A percentile compares a stretch with the other conserved stretches of the same genome.
phyloP scores from a whole-genome alignment of 2,113 vertebrate species.

The Neolamprologus variostigma region DNA sequence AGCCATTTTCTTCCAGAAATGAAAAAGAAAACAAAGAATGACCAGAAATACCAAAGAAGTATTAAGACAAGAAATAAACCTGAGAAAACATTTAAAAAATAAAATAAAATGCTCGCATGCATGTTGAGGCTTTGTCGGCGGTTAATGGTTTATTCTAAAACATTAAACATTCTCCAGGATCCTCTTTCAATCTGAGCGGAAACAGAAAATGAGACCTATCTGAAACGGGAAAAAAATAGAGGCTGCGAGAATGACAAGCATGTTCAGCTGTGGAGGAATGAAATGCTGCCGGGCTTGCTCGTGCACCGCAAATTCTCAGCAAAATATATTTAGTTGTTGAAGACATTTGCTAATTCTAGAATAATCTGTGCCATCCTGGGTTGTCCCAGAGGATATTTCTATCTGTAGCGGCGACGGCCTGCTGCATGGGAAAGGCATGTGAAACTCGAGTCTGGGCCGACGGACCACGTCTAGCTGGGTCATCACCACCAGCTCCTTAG shows the following conservation, averaged over 20 bases:
- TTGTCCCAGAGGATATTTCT: conserved; percentile 61
- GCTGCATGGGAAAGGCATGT: conserved; percentile 57
- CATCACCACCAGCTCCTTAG: background rate
- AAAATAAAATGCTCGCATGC: background rate
- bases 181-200: background rate
- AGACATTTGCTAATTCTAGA: conserved; percentile 72
- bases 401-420: conserved; percentile 34
- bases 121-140: background rate
- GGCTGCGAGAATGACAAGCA: conserved; percentile 33
- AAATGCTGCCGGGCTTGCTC: background rate
- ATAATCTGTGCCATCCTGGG: conserved; percentile 56
- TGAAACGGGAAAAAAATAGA: background rate
- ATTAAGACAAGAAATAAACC: background rate
- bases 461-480: conserved; percentile 20
- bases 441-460: conserved; percentile 49
- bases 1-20: background rate
- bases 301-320: background rate
- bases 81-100: background rate
- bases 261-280: conserved; percentile 52
- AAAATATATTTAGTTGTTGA: conserved; percentile 55
- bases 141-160: background rate
- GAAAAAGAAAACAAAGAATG: background rate
- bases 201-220: conserved; percentile 32
- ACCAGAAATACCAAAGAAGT: background rate
- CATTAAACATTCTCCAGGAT: background rate